Conservation (phyloP, 2,888 invertebrate species). For the Scrobipalpa atriplicella region DNA sequence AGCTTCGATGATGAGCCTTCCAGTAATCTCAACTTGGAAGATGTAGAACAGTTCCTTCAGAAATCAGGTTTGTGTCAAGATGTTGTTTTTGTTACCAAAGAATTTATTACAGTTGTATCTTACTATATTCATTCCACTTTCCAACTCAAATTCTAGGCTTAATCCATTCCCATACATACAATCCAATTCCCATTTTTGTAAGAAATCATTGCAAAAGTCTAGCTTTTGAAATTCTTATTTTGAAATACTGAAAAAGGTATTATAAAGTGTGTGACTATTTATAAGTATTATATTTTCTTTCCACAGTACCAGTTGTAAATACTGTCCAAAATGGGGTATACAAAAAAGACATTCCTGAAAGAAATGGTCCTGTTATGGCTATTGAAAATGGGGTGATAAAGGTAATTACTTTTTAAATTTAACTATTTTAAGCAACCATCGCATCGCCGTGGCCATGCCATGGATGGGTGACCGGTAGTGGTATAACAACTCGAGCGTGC, state of each 20-base stretch:
- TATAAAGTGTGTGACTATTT: not conserved
- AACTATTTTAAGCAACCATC: no score
- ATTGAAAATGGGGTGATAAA: slow-evolving; percentile 78
- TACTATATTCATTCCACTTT: no score
- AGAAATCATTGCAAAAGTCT: no score
- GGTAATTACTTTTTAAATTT: slow-evolving; percentile 49
- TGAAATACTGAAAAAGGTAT: no score
- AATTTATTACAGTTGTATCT: no score
- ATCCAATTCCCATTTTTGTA: no score
- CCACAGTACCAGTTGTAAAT: slow-evolving; percentile 42
- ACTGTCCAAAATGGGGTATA: slow-evolving; percentile 33
- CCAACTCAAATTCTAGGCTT: no score
- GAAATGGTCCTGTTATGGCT: slow-evolving; percentile 67
- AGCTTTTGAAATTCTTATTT: no score
- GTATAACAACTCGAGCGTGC: no score
- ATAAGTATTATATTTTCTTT: slow-evolving; percentile 26
- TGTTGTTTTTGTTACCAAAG: not conserved
- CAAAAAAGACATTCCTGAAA: slow-evolving; percentile 45
- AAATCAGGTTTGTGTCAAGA: slow-evolving; percentile 55
- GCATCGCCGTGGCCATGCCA: no score
- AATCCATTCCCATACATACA: no score
- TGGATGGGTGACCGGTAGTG: no score
- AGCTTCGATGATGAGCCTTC: slow-evolving; percentile 62
- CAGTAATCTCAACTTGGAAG: slow-evolving; percentile 66
- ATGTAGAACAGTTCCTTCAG: slow-evolving; percentile 72